Base-by-base conservation (phyloP, 2,888 invertebrate species). In the Cheilosia scutellata region DNA sequence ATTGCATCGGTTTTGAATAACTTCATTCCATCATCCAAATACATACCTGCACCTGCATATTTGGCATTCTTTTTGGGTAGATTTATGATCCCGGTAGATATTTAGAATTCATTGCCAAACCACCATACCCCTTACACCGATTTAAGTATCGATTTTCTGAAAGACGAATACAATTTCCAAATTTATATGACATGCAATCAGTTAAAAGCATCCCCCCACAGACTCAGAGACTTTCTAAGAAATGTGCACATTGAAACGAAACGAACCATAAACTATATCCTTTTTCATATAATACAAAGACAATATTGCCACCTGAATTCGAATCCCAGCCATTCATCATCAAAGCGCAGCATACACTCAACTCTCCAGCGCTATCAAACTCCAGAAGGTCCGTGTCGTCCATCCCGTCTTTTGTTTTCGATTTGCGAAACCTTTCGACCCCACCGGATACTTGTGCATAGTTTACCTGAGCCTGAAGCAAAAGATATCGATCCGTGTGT, bases 401-500 rank as follows among this genome's bases (percentile, higher is more conserved):
- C 5, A 1, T 2, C 5, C 29, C 2, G 60, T 31, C 75, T 75
- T 68, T 75, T 75, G 68, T 75, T 68, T 68, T 57, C 55, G 62
- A 49, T 62, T 68, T 66, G 6, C 27, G n/a, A 57, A 42, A 49
- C 40, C 42, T 31, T 49, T 49, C 42, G 47, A 63, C 25, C 25
- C 57, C 47, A 31, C 72, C 51, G 74, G 55, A 74, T 62, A 74
- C 66, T 20, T 60, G 44, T 20, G 58, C 74, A 74, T 47, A 80
- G 79, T 74, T 72, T 74, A 80, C 79, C 79, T 75, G 66, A 47
- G 37, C 11, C 11, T 11, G 11, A 37, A 37, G 53, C 53, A 25
- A 57, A 47, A 74, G 74, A 80, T 80, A 80, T 80, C 66, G 79
- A 80, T 80, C 79, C 66, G 51, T 72, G 31, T 27, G 37, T 37